phyloP scores from a whole-genome alignment of 2,888 invertebrate species.

The Prosapia bicincta region DNA sequence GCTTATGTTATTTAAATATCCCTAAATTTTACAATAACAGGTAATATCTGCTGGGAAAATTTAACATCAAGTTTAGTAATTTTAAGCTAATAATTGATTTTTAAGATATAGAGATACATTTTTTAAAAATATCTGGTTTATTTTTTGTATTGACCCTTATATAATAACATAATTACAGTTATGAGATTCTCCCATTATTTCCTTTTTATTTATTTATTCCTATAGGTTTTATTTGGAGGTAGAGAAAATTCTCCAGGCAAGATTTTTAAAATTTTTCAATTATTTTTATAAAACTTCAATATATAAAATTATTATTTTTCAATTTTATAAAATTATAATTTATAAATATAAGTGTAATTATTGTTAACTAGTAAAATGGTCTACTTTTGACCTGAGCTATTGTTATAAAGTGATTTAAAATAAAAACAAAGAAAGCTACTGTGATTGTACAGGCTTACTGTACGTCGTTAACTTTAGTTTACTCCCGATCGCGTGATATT shows the following conservation, averaged over 20 bases:
- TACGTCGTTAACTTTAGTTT: constrained; percentile 30
- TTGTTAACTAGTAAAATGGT: background rate
- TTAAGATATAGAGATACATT: no score
- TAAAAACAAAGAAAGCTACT: constrained; percentile 18
- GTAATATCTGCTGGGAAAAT: no score
- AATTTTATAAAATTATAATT: constrained; percentile 8
- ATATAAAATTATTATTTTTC: constrained; percentile 1
- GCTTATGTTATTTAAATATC: no score
- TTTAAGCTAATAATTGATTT: no score
- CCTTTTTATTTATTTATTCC: no score
- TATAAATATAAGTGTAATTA: background rate
- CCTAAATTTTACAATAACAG: no score
- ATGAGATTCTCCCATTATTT: no score
- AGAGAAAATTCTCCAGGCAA: background rate
- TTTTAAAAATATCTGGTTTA: no score
- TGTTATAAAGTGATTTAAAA: constrained; percentile 8
- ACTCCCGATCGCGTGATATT: constrained; percentile 42
- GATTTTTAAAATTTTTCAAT: background rate
- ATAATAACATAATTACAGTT: no score
- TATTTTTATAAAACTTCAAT: background rate
- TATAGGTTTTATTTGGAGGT: background rate
- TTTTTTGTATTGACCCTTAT: no score
- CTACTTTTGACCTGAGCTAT: constrained; percentile 29
- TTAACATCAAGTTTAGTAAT: no score
- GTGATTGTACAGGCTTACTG: constrained; percentile 21